Evolutionary conservation across 2,797 vertebrate genomes (phyloP).

Genomic region (Anas bernieri): DNA sequence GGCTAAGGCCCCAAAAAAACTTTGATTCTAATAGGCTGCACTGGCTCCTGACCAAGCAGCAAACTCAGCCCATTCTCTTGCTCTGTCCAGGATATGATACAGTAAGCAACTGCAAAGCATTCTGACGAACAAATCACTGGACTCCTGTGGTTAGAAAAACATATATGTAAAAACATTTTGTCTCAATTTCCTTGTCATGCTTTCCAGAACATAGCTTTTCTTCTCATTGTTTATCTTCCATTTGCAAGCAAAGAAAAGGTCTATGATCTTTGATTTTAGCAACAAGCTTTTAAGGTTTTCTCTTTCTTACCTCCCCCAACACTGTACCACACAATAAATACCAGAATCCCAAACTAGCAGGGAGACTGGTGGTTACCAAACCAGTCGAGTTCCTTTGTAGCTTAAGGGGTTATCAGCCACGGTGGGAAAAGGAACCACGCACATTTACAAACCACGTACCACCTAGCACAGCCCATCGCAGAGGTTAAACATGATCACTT

Average conservation of each 20-base stretch:
- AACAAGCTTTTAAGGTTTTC: background rate
- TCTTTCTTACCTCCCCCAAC: background rate
- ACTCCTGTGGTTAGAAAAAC: background rate
- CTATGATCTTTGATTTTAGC: background rate
- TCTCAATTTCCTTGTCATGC: background rate
- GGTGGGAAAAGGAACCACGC: background rate
- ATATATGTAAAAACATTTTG: background rate
- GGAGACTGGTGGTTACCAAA: background rate
- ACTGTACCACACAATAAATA: background rate
- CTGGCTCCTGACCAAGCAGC: slow-evolving; percentile 28
- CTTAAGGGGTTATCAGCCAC: background rate
- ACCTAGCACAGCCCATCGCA: background rate
- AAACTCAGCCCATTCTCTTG: background rate
- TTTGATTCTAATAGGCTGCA: background rate
- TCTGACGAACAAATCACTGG: background rate
- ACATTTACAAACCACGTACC: background rate
- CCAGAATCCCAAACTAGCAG: background rate
- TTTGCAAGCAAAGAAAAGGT: background rate
- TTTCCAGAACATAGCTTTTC: background rate
- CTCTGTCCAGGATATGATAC: background rate
- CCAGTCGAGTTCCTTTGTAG: background rate
- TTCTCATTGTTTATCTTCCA: background rate
- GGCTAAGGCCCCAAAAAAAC: background rate
- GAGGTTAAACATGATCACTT: background rate
- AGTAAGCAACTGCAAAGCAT: background rate